Base-by-base conservation (phyloP, 2,888 invertebrate genomes). In the Xestia c-nigrum region DNA sequence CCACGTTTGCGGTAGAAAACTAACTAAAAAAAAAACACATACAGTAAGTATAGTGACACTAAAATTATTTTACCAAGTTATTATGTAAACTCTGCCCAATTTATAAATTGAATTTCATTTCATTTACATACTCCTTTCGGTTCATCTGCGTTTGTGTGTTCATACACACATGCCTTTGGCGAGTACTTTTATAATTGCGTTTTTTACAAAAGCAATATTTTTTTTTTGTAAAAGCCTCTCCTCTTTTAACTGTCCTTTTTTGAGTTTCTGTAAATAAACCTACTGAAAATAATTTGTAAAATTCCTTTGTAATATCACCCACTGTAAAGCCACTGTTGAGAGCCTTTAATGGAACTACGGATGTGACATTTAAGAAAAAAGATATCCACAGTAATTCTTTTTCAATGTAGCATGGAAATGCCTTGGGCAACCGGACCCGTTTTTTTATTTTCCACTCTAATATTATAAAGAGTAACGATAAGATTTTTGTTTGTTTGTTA, bases 131-230 rank as follows among this genome's bases (percentile, higher is more conserved):
- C n/a, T 21, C 21, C 4, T 4, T n/a, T 55, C 1, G n/a, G 0
- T n/a, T 55, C 52, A 7, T 21, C n/a, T 10, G 9, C 50, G 50
- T 52, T 52, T 21, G 21, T 21, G 10, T 12, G n/a, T 5, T 57
- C 5, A 57, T 57, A 31, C 59, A 19, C 31, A 16, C 31, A 31
- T 3, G 7, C 19, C 0, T 16, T 16, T 31, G 3, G 59, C 31
- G 0, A 19, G 31, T 31, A 7, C 59, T 59, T 16, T 19, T 31
- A 38, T 38, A 38, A 61, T 38, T 61, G 61, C 38, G 38, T 9
- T 61, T 61, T 38, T 61, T 16, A 61, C 61, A 61, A 61, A 61
- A 38, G 19, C 31, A n/a, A n/a, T n/a, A n/a, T n/a, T n/a, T n/a
- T n/a, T n/a, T 19, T 24, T 43, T 24, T 19, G 7, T 5, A 24